Evolutionary conservation across 2,113 vertebrate genomes (phyloP).

Genomic region (Pterocles orientalis): DNA sequence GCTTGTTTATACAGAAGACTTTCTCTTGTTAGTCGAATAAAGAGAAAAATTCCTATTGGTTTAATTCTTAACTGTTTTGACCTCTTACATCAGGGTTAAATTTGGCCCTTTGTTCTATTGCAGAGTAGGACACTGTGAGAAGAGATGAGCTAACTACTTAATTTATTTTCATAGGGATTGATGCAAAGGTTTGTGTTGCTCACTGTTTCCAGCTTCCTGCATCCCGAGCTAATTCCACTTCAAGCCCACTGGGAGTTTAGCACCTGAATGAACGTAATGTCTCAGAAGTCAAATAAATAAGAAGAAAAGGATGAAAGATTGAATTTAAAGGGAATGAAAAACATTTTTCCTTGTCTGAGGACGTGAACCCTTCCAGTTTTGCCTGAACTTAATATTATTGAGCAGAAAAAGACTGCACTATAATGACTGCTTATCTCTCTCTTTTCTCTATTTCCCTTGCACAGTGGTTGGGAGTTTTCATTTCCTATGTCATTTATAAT

Average conservation of each 20-base stretch:
- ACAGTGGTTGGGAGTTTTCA: constrained; percentile 48
- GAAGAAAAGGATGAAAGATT: constrained; percentile 38
- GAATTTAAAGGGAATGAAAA: constrained; percentile 54
- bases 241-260: constrained; percentile 35
- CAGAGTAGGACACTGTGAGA: constrained; percentile 33
- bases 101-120: constrained; percentile 59
- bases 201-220: constrained; percentile 16
- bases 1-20: constrained; percentile 65
- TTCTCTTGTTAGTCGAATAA: constrained; percentile 65
- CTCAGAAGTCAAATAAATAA: constrained; percentile 59
- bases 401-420: constrained; percentile 48
- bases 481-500: constrained; percentile 72
- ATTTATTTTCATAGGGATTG: constrained; percentile 51
- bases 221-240: constrained; percentile 50
- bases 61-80: constrained; percentile 66
- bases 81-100: constrained; percentile 64
- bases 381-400: constrained; percentile 52
- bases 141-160: constrained; percentile 53
- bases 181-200: not conserved
- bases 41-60: constrained; percentile 59
- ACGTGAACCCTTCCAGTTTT: constrained; percentile 43
- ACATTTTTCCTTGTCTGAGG: constrained; percentile 61
- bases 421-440: constrained; percentile 62
- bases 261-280: constrained; percentile 47
- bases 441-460: constrained; percentile 48